Base-by-base conservation (phyloP, 2,888 invertebrate genomes). In the Synergus umbraculus region DNA sequence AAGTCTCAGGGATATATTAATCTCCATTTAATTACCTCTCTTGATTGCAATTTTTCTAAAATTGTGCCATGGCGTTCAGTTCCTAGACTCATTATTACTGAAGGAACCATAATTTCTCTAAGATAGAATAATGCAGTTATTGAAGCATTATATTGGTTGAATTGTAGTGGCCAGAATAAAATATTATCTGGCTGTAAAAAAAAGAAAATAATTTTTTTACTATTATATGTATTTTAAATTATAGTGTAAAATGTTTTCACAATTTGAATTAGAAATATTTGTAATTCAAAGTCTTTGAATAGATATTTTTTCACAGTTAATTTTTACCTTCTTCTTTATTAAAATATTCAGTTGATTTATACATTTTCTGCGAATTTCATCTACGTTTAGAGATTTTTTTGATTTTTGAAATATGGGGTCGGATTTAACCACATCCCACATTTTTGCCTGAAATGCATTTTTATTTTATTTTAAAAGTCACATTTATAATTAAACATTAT, bases 331-430 rank as follows among this genome's bases (percentile, higher is more conserved):
- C n/a, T 87, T 82, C 2, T 88, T 80, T 0, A 67, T 10, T 0
- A 90, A 60, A 43, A 76, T 64, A 3, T 83, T 78, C 1, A 88
- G 81, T 83, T 88, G 88, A 4, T 79, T 77, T 9, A 85, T 83
- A 76, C 85, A 85, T 79, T 94, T 90, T 67, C 95, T 93, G 90
- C 96, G 96, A 88, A 95, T 94, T 88, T 97, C 96, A 83, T 97
- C 96, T 46, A 96, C 92, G 0, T 95, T 92, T 0, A 94, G 93
- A 0, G 95, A 93, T 22, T 93, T 92, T 22, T 93, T 91, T 12
- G 94, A 93, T 86, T 94, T 95, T 10, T 95, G 94, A 89, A 97
- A 98, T 4, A 96, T 90, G 0, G 96, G 96, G 88, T 97, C 96
- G 76, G 93, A 94, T 88, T 96, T 95, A 81, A 98, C 90, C 0